These are phyloP conservation scores for Athalia rosae DNA, from an alignment of 2,888 invertebrate species.

Conservation along the genomic window DNA sequence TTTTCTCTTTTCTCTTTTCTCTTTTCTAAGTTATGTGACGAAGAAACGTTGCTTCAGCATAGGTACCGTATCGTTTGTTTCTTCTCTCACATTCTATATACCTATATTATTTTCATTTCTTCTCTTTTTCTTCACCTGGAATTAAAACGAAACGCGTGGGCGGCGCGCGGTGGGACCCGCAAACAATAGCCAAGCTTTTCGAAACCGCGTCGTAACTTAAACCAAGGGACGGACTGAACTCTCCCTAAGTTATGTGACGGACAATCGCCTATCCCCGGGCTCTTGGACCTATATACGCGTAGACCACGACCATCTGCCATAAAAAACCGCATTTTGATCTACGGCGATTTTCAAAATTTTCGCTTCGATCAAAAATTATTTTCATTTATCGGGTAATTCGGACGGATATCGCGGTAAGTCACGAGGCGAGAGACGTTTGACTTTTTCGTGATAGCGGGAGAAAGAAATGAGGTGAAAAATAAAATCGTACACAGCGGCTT, in stretches of 20 bases:
- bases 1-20: too few species aligned
- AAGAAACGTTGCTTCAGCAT: conserved; percentile 11
- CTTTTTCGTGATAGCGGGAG: neutral
- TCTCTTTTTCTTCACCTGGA: conserved; percentile 1
- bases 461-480: neutral
- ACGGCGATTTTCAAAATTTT: too few species aligned
- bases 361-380: too few species aligned
- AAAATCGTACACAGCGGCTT: neutral
- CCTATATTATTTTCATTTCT: too few species aligned
- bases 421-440: too few species aligned
- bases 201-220: conserved; percentile 56
- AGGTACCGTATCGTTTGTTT: neutral
- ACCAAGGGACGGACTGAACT: conserved; percentile 24
- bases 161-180: conserved; percentile 42
- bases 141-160: conserved; percentile 46
- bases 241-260: conserved; percentile 36
- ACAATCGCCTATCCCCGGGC: conserved; percentile 29
- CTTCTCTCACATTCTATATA: too few species aligned
- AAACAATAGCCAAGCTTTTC: conserved; percentile 51
- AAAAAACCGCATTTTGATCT: too few species aligned
- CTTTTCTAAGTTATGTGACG: conserved; percentile 19
- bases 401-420: too few species aligned
- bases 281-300: neutral
- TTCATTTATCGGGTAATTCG: too few species aligned
- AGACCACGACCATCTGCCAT: conserved; percentile 24